Evolutionary conservation across 2,888 invertebrate species (phyloP).

Genomic region (Idaea biselata): DNA sequence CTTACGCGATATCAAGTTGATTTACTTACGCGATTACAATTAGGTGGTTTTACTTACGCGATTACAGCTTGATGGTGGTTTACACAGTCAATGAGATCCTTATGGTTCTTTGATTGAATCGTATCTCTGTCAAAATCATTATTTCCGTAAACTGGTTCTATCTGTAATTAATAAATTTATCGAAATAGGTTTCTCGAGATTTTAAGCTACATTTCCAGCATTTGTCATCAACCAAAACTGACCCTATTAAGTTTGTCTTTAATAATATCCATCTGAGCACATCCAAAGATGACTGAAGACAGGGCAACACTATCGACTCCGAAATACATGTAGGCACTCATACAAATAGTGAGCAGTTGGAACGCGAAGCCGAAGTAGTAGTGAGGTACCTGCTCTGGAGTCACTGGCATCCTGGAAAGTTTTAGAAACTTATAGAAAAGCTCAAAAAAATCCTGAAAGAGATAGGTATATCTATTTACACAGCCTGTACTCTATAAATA

Average conservation of each 20-base stretch:
- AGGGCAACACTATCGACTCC: conserved; percentile 70
- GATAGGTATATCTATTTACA: too few relatives aligned
- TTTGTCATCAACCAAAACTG: conserved; percentile 22
- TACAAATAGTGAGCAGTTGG: conserved; percentile 60
- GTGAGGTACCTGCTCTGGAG: conserved; percentile 48
- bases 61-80: conserved; percentile 62
- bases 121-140: conserved; percentile 15
- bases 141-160: conserved; percentile 29
- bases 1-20: too few relatives aligned
- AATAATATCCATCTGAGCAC: conserved; percentile 67
- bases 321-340: conserved; percentile 71
- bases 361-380: conserved; percentile 63
- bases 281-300: conserved; percentile 65
- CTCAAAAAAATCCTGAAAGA: too few relatives aligned
- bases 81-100: conserved; percentile 55
- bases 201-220: not conserved
- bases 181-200: not conserved
- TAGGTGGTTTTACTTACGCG: conserved; percentile 42
- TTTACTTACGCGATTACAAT: too few relatives aligned
- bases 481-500: too few relatives aligned
- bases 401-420: conserved; percentile 62
- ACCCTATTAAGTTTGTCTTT: conserved; percentile 66
- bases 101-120: conserved; percentile 41
- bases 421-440: too few relatives aligned
- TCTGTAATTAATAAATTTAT: conserved; percentile 25